Evolutionary conservation across 1,140 invertebrate species (phyloP), one percentile per base, ranked within the genome.

Genomic region (Pachypeltis micranthus): DNA sequence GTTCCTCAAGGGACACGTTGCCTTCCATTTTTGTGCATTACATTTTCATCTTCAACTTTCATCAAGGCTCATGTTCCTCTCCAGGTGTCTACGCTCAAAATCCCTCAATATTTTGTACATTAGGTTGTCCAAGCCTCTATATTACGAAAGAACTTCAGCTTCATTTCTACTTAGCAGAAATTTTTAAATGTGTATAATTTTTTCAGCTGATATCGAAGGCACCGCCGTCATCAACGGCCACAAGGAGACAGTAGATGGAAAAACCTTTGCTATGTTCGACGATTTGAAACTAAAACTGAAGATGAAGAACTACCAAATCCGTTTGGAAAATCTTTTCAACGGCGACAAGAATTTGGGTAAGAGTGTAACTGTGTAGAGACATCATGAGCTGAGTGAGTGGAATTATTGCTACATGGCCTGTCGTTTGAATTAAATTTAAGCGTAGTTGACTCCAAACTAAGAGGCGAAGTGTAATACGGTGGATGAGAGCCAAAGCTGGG

Each of bases 131-230:
- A n/a, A n/a, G n/a, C n/a, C n/a, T n/a, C n/a, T n/a, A n/a, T n/a
- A n/a, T n/a, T n/a, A n/a, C n/a, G n/a, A n/a, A n/a, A n/a, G n/a
- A n/a, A n/a, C n/a, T n/a, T n/a, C n/a, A n/a, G n/a, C n/a, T n/a
- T n/a, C n/a, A n/a, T n/a, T n/a, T n/a, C n/a, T n/a, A n/a, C n/a
- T n/a, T n/a, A n/a, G n/a, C n/a, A n/a, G n/a, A n/a, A n/a, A n/a
- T n/a, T n/a, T 27, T 21, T 26, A 24, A 44, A 47, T 47, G n/a
- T 47, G n/a, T 24, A 24, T 57, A n/a, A 7, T 69, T 66, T 61
- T 63, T 79, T 47, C 75, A 85, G 83, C 77, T 68, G 76, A 78
- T 64, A 82, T 83, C 61, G 76, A 80, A 1, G 82, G 79, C 24
- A 79, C 83, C 56, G 80, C 80, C 0, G 72, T 81, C 1, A 74